phyloP scores from a whole-genome alignment of 2,888 invertebrate species.

The Cactoblastis cactorum region DNA sequence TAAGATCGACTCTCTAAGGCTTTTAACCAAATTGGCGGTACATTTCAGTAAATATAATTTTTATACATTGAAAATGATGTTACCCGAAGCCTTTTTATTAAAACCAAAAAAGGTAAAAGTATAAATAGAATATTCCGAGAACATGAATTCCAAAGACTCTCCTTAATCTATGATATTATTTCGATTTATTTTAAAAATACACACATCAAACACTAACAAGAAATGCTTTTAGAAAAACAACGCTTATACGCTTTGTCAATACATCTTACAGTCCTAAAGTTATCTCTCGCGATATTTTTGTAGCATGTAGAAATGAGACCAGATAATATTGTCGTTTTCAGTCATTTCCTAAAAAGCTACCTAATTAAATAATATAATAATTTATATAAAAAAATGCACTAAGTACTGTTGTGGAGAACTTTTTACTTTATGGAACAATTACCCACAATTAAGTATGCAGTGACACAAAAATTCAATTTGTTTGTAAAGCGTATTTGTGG shows the following conservation, averaged over 20 bases:
- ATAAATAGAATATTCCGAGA: not conserved
- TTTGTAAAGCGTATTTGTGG: too few relatives aligned
- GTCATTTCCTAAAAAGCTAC: slow-evolving; percentile 59
- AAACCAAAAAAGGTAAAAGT: not conserved
- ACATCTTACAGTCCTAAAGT: slow-evolving; percentile 36
- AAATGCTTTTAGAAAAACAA: slow-evolving; percentile 45
- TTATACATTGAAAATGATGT: not conserved
- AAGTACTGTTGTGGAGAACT: slow-evolving; percentile 49
- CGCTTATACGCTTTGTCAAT: slow-evolving; percentile 23
- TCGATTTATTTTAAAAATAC: slow-evolving; percentile 35
- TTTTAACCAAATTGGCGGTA: not conserved
- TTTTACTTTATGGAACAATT: too few relatives aligned
- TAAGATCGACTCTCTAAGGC: not conserved
- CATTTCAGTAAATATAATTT: not conserved
- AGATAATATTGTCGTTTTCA: slow-evolving; percentile 72
- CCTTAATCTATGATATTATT: slow-evolving; percentile 17
- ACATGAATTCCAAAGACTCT: slow-evolving; percentile 1
- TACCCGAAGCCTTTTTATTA: not conserved
- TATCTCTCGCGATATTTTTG: slow-evolving; percentile 35
- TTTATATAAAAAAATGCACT: slow-evolving; percentile 40
- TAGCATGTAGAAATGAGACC: slow-evolving; percentile 60
- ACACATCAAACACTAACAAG: slow-evolving; percentile 50
- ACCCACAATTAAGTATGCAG: too few relatives aligned
- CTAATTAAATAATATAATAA: slow-evolving; percentile 27
- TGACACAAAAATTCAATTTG: too few relatives aligned